Evolutionary conservation across 2,797 vertebrate genomes (phyloP), one percentile per base, ranked within the genome.

Genomic region (Cryptoblepharus egeriae): DNA sequence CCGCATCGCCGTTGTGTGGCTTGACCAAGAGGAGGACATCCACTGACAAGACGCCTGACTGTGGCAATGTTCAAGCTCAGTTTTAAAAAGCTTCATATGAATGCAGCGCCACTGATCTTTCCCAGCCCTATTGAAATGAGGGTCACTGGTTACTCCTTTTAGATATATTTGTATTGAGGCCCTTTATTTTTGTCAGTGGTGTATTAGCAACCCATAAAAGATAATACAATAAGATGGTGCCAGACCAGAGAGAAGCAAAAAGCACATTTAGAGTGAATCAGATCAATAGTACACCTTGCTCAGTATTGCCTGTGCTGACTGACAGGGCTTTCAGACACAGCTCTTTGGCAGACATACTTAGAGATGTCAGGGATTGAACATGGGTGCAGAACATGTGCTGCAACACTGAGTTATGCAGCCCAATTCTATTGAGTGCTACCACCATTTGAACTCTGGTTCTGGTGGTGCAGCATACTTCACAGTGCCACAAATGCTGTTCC

Each of bases 131-230:
- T 12, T 74, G 63, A 60, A 84, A 74, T 60, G 15, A 28, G 61
- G 55, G 42, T 75, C 76, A 84, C 63, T 75, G 71, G 64, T 60
- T 79, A 79, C 71, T 79, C 63, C 76, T 79, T 67, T 67, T 58
- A 84, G 30, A 84, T 79, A 79, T 55, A 74, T 68, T 75, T 84
- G 63, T 74, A 75, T 57, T 68, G 64, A 49, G 71, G 64, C 64
- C n/a, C 55, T 75, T 60, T 52, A 58, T 28, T 67, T 74, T 78
- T 67, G 67, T 60, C 71, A 60, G 30, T 49, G 57, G 30, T 35
- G 55, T 37, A 82, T 82, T 77, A 76, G 64, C 15, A 76, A 49
- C 65, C 75, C n/a, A 69, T 10, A 63, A 82, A 82, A 61, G 24
- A 32, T 61, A 55, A 74, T 6, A 77, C 18, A 24, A 52, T 37